Percentiles rank a stretch among this genome's conserved stretches.
Conservation (phyloP, 2,797 vertebrate genomes). For the Enteromius anoplus region DNA sequence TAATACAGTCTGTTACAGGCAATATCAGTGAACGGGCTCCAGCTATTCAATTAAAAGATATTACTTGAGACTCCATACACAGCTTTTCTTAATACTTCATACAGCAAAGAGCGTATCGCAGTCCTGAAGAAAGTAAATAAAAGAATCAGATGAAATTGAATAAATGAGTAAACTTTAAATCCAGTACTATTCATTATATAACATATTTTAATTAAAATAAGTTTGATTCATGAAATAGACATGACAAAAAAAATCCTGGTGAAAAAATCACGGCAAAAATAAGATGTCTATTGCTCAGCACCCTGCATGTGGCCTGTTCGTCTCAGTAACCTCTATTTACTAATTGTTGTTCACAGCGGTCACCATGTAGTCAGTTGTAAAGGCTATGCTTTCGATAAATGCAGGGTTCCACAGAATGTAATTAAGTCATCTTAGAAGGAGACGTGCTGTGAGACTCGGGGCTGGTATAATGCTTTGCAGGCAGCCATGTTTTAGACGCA, state of each 20-base stretch:
- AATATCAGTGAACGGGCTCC: slow-evolving; percentile 17
- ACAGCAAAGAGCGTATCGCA: background rate
- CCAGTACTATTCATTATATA: background rate
- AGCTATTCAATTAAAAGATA: background rate
- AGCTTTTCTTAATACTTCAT: background rate
- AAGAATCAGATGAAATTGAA: background rate
- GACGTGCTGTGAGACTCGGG: slow-evolving; percentile 50
- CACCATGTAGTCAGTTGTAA: slow-evolving; percentile 58
- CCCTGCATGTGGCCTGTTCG: slow-evolving; percentile 33
- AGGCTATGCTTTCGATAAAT: slow-evolving; percentile 56
- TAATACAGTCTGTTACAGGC: slow-evolving; percentile 27
- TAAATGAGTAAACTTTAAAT: background rate
- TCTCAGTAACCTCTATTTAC: slow-evolving; percentile 53
- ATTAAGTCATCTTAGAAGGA: slow-evolving; percentile 59
- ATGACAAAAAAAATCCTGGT: slow-evolving; percentile 10
- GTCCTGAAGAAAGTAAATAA: background rate
- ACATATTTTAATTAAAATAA: background rate
- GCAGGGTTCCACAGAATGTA: slow-evolving; percentile 55
- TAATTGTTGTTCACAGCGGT: slow-evolving; percentile 57
- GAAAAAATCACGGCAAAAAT: slow-evolving; percentile 34
- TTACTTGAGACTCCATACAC: background rate
- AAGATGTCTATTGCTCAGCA: slow-evolving; percentile 34
- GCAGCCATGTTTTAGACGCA: slow-evolving; percentile 25
- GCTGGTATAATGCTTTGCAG: slow-evolving; percentile 3
- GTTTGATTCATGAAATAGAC: background rate